Evolutionary conservation across 30 jellyfish, hydroid and myxozoan genomes (phyloP).

Genomic region (Hydra vulgaris): DNA sequence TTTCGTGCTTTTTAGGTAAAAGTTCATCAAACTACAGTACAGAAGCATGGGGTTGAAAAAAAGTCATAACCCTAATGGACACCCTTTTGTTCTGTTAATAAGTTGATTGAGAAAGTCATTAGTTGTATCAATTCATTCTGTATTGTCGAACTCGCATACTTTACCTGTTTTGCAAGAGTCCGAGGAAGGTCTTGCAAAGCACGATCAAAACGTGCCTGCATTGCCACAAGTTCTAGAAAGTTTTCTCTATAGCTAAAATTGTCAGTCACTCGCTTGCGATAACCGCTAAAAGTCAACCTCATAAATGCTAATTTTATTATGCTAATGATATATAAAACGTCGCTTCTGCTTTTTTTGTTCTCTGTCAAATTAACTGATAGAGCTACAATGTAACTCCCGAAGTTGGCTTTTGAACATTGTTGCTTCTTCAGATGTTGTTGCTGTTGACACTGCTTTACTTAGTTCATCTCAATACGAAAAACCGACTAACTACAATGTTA

Average conservation of each 20-base stretch:
- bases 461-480: not conserved
- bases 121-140: not conserved
- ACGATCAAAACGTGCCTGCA: not conserved
- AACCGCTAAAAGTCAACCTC: not conserved
- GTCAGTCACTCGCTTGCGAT: not conserved
- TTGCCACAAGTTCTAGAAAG: not conserved
- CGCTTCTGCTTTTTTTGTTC: not conserved
- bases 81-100: not conserved
- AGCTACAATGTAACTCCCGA: not conserved
- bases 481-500: not conserved
- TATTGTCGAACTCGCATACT: not conserved
- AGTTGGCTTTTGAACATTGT: not conserved
- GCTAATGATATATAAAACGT: not conserved
- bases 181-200: not conserved
- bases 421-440: not conserved
- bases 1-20: no score
- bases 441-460: not conserved
- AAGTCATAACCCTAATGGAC: no score
- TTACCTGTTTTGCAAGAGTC: not conserved
- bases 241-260: not conserved
- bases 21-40: no score
- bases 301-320: not conserved
- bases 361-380: not conserved
- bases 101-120: not conserved
- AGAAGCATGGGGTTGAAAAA: no score